These are phyloP conservation scores for Hyles euphorbiae DNA, from an alignment of 1,140 invertebrate species.

Conservation along the genomic window DNA sequence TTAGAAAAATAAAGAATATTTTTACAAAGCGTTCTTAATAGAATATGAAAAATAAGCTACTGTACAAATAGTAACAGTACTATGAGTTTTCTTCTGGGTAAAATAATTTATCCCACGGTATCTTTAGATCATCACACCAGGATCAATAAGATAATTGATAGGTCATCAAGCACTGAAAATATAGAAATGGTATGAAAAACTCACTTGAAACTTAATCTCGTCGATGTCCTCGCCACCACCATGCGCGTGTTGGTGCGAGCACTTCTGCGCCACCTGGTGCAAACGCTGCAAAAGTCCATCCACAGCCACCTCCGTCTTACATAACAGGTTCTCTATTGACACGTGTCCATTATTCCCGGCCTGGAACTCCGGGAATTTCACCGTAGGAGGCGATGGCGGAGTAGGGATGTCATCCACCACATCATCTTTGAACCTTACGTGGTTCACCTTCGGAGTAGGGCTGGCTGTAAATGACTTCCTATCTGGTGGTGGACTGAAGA, in stretches of 20 bases:
- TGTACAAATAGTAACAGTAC: too few species aligned
- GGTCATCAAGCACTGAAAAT: background rate
- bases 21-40: too few species aligned
- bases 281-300: constrained; percentile 79
- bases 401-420: constrained; percentile 65
- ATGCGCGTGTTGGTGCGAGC: constrained; percentile 80
- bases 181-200: constrained; percentile 10
- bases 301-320: constrained; percentile 81
- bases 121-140: too few species aligned
- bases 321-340: constrained; percentile 77
- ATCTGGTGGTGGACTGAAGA: constrained; percentile 52
- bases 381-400: constrained; percentile 65
- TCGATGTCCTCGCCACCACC: constrained; percentile 83
- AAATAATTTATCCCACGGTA: too few species aligned
- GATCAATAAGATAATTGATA: too few species aligned
- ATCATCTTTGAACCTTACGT: constrained; percentile 71
- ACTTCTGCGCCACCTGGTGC: constrained; percentile 82
- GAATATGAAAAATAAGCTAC: too few species aligned
- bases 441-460: constrained; percentile 57
- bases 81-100: too few species aligned
- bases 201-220: constrained; percentile 83
- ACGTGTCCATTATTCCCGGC: constrained; percentile 75
- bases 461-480: constrained; percentile 51
- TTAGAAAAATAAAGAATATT: too few species aligned
- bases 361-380: constrained; percentile 65